These are phyloP conservation scores for Parnassius smintheus DNA, from an alignment of 2,888 invertebrate species.

Conservation along the genomic window DNA sequence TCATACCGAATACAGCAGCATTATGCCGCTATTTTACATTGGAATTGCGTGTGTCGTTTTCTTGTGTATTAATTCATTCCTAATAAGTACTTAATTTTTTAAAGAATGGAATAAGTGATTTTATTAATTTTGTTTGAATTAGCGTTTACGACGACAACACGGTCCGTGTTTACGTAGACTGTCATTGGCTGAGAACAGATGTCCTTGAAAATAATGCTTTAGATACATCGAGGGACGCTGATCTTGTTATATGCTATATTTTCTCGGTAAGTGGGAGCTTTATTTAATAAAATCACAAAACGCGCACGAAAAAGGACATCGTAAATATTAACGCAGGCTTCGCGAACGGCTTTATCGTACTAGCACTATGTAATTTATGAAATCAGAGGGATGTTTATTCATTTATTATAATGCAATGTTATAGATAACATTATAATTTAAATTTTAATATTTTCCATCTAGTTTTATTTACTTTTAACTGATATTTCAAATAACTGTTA, in stretches of 20 bases:
- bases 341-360: not conserved
- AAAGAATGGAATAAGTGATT: conserved; percentile 3
- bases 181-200: conserved; percentile 85
- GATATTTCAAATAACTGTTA: no score
- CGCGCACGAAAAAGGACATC: conserved; percentile 34
- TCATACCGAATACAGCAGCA: no score
- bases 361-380: no score
- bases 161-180: conserved; percentile 84
- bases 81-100: not conserved
- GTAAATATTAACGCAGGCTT: conserved; percentile 24
- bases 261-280: conserved; percentile 80
- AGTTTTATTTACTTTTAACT: no score
- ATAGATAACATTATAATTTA: no score
- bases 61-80: no score
- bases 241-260: conserved; percentile 85
- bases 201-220: conserved; percentile 83
- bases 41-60: no score
- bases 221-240: conserved; percentile 85
- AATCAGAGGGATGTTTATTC: no score
- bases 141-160: conserved; percentile 85
- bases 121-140: conserved; percentile 23
- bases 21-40: no score
- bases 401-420: no score
- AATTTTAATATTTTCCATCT: no score
- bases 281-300: conserved; percentile 47